These are phyloP conservation scores for Eudasyphora cyanicolor DNA, from an alignment of 2,888 invertebrate species.

Conservation along the genomic window DNA sequence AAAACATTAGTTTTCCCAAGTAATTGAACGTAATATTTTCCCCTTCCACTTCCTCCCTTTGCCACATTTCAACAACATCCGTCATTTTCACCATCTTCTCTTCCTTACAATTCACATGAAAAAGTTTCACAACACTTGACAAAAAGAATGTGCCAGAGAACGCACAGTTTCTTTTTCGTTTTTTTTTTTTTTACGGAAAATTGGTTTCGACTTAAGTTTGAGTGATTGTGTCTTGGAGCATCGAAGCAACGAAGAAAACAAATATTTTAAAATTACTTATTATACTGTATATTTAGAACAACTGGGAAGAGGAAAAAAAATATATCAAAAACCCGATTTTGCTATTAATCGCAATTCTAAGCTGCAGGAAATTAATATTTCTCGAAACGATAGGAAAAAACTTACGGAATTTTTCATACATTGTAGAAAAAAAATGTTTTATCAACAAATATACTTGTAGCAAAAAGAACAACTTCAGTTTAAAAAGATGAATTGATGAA, in stretches of 20 bases:
- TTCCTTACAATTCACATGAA: not conserved
- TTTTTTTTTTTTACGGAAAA: constrained; percentile 15
- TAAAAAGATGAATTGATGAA: no score
- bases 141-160: not conserved
- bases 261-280: not conserved
- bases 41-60: not conserved
- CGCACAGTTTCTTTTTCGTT: not conserved
- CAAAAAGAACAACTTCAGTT: no score
- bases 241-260: no score
- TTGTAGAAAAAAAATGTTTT: no score
- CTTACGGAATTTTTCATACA: no score
- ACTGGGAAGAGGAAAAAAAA: not conserved
- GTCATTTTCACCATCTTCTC: not conserved
- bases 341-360: constrained; percentile 6
- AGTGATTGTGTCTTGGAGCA: no score
- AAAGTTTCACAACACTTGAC: not conserved
- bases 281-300: no score
- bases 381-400: no score
- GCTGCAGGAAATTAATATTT: not conserved
- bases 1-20: constrained; percentile 46
- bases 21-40: constrained; percentile 44
- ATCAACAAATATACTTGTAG: no score
- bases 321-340: constrained; percentile 3
- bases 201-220: constrained; percentile 17
- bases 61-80: no score